Base-by-base conservation (phyloP, 2,888 invertebrate species). In the Phanerotoma sp. region DNA sequence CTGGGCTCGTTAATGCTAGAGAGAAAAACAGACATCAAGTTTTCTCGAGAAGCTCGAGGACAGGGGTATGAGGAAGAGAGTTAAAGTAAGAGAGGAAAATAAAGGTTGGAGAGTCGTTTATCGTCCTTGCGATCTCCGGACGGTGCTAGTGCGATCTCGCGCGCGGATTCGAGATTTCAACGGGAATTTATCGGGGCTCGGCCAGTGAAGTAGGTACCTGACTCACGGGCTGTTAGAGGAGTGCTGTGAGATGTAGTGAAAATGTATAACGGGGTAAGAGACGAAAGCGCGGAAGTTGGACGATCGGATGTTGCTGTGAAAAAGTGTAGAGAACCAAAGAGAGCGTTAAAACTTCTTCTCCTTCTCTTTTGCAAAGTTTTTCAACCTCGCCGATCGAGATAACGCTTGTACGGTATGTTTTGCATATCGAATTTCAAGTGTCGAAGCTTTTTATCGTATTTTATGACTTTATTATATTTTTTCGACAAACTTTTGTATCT, bases 141-240 rank as follows among this genome's bases (percentile, higher is more conserved):
- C 55, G 41, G 30, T 33, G 54, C 49, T 57, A 58, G 58, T 51
- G 58, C 54, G 54, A 56, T 58, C 52, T 35, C 41, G 48, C 40
- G 51, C 57, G 54, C 57, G 56, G 58, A 57, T 60, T 62, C 56
- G 58, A 60, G 62, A 62, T 62, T 62, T 62, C 58, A 57, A 57
- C 57, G 60, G 51, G 46, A 62, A 60, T 62, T 62, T 62, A 62
- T 62, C 57, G 58, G 49, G 33, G 52, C 3, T 18, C n/a, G 18
- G 25, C 21, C 48, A 51, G 37, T 60, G 58, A 55, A 58, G 56
- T 42, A 56, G 54, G 54, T 56, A 52, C 56, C 54, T 54, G 48
- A 45, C 45, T 18, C 54, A 49, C 44, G 50, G 33, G 41, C 45
- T 21, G 16, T 38, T 52, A 48, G 46, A 41, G 41, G 37, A 30